phyloP scores from a whole-genome alignment of 2,113 vertebrate species.

The Gopherus evgoodei region DNA sequence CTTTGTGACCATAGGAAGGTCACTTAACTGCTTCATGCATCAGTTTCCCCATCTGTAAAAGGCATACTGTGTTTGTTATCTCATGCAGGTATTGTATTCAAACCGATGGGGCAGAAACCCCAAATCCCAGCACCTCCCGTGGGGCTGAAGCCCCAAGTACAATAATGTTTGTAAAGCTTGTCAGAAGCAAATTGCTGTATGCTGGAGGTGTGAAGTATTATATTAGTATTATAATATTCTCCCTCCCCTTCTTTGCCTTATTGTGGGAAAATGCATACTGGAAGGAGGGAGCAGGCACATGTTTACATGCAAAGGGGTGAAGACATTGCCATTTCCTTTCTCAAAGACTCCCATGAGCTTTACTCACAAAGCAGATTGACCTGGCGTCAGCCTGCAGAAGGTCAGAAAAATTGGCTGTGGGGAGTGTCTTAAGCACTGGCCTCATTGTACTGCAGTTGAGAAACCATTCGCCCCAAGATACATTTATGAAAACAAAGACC shows the following conservation, averaged over 20 bases:
- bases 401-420: neutral
- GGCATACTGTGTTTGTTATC: neutral
- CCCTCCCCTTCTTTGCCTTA: neutral
- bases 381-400: neutral
- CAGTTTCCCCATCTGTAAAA: neutral
- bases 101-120: too few relatives aligned
- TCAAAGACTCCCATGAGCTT: neutral
- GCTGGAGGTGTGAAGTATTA: neutral
- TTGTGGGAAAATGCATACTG: neutral
- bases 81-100: neutral
- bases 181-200: neutral
- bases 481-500: neutral
- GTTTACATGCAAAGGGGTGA: neutral
- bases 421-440: neutral
- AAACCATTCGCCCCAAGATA: neutral
- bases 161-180: neutral
- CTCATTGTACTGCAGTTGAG: rapidly evolving
- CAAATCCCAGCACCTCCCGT: too few relatives aligned
- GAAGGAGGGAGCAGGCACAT: neutral
- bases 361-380: neutral
- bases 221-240: neutral
- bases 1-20: neutral
- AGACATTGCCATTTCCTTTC: neutral
- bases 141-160: neutral
- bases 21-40: neutral